Percentiles rank a stretch among this genome's conserved stretches.
These are phyloP conservation scores for Drosophila pectinifera DNA, from an alignment of 1,140 invertebrate species.

Conservation along the genomic window DNA sequence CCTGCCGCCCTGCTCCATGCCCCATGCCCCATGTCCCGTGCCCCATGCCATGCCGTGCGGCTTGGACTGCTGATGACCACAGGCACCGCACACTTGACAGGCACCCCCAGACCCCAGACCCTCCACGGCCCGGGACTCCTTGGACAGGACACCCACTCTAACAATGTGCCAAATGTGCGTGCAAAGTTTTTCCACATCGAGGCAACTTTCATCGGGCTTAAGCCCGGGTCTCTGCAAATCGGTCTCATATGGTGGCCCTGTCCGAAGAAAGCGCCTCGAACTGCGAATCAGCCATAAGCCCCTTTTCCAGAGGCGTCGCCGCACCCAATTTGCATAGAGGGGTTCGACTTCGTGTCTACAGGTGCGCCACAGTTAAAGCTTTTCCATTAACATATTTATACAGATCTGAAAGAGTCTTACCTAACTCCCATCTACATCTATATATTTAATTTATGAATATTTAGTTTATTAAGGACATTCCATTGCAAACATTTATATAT, in stretches of 20 bases:
- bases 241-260: slow-evolving; percentile 42
- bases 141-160: slow-evolving; percentile 1
- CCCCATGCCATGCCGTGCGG: slow-evolving; percentile 3
- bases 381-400: too few species aligned
- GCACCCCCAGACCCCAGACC: not conserved
- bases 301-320: not conserved
- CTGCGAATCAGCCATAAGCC: slow-evolving; percentile 1
- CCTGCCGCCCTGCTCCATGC: not conserved
- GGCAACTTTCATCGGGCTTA: slow-evolving; percentile 46
- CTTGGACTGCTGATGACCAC: slow-evolving; percentile 54
- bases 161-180: slow-evolving; percentile 62
- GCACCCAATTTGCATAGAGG: not conserved
- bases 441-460: too few species aligned
- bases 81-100: slow-evolving; percentile 54
- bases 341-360: not conserved
- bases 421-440: too few species aligned
- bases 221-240: slow-evolving; percentile 18
- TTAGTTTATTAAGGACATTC: too few species aligned
- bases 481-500: too few species aligned
- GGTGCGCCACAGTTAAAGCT: too few species aligned
- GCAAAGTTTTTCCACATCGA: slow-evolving; percentile 56
- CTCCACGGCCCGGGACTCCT: not conserved
- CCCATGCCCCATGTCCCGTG: not conserved
- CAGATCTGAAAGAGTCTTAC: not conserved
- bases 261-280: slow-evolving; percentile 19